phyloP scores from a whole-genome alignment of 2,113 vertebrate species.

The Leucoraja erinaceus region DNA sequence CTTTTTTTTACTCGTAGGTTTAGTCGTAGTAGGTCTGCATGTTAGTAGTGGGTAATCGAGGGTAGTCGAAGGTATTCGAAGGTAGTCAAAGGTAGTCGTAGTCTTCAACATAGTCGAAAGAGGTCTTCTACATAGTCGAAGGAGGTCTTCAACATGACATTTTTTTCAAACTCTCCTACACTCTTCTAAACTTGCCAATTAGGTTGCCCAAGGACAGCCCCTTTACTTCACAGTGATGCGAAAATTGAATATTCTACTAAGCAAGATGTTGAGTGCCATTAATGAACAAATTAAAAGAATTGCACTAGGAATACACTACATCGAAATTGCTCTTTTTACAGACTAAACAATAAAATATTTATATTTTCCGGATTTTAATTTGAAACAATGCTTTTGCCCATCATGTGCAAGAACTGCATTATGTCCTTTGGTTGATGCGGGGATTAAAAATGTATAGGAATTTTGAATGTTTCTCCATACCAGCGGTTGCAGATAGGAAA shows the following conservation, averaged over 20 bases:
- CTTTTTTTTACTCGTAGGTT: too few species aligned
- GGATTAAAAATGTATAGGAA: background rate
- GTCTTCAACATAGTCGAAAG: too few species aligned
- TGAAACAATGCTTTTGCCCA: background rate
- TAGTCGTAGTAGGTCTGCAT: too few species aligned
- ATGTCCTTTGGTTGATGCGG: background rate
- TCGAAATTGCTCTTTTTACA: background rate
- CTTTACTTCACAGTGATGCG: background rate
- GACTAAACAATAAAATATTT: background rate
- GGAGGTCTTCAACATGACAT: too few species aligned
- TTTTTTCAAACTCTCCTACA: too few species aligned
- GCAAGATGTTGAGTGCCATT: background rate
- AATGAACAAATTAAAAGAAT: background rate
- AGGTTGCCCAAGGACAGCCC: too few species aligned
- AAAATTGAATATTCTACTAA: background rate
- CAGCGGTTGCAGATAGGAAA: background rate
- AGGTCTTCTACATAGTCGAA: too few species aligned
- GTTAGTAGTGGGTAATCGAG: too few species aligned
- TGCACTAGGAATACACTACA: too few species aligned
- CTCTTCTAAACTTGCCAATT: too few species aligned
- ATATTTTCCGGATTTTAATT: background rate
- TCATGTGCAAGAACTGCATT: background rate
- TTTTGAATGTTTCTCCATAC: background rate
- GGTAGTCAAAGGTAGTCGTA: too few species aligned
- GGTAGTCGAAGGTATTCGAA: too few species aligned